These are phyloP conservation scores for Panulirus ornatus DNA, from an alignment of 1,140 invertebrate species.

Conservation along the genomic window DNA sequence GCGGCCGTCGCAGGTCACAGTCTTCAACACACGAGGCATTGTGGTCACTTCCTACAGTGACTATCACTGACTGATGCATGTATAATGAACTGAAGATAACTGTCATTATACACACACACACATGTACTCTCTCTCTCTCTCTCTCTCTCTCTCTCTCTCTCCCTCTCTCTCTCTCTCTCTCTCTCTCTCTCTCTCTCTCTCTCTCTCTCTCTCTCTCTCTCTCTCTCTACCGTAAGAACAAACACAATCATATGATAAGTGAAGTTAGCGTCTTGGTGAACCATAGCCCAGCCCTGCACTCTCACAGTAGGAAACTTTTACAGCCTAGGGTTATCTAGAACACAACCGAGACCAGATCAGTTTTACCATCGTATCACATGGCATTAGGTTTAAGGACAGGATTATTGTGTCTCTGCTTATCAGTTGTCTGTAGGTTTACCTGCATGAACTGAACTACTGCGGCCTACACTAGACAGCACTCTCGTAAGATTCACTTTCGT, in stretches of 20 bases:
- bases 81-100: background rate
- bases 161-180: conserved; percentile 3
- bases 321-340: too few relatives aligned
- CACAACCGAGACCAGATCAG: background rate
- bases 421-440: too few relatives aligned
- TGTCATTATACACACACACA: background rate
- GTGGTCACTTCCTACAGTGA: background rate
- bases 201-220: background rate
- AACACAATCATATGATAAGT: background rate
- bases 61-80: background rate
- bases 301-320: too few relatives aligned
- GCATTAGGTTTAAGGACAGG: background rate
- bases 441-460: too few relatives aligned
- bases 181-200: conserved; percentile 7
- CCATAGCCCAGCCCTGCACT: background rate
- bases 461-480: too few relatives aligned
- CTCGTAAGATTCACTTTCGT: background rate
- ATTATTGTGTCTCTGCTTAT: too few relatives aligned
- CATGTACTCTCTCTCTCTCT: background rate
- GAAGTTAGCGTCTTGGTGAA: background rate
- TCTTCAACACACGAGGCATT: background rate
- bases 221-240: background rate
- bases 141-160: background rate
- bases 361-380: background rate
- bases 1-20: too few relatives aligned